Evolutionary conservation across 2,113 vertebrate species (phyloP), one percentile per base, ranked within the genome.

Genomic region (human): DNA sequence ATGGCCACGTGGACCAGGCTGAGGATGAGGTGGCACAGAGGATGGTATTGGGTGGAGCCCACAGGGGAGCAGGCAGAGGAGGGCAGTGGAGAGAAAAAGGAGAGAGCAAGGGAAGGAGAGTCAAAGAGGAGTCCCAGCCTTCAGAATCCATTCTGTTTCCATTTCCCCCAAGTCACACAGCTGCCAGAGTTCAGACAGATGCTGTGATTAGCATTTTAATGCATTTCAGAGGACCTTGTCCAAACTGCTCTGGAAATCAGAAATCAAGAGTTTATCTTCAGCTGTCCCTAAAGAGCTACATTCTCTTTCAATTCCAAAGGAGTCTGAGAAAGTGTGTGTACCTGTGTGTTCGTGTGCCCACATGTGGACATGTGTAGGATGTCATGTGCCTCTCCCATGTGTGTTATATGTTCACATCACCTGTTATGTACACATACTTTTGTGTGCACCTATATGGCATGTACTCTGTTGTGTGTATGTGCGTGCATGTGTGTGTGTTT

Each of bases 121-220:
- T 84, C 70, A 82, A 82, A 93, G 92, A 91, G 89, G 92, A 90
- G 80, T 84, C 50, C 10, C 72, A 61, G 92, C 80, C 94, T 90
- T 82, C 73, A 25, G 90, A 96, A 96, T 86, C 80, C 85, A 78
- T 91, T 96, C 92, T 93, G 80, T 55, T 97, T 97, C 73, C 5
- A 91, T 96, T 95, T 76, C 72, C 89, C 95, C 95, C 97, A 95
- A 97, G 97, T 97, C 98, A 97, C 95, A 96, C 97, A 98, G 97
- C 97, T 98, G 98, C 97, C 96, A 95, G 97, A 82, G 95, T 98
- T 97, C 95, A 97, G 95, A 97, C 97, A 97, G 97, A 97, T 96
- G 97, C 97, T 94, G 97, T 96, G 98, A 98, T 98, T 98, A 98
- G 97, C 97, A 98, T 98, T 97, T 98, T 98, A 98, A 98, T 98